Percentiles rank a stretch among this genome's conserved stretches.
These are phyloP conservation scores for Ridgeia piscesae DNA, from an alignment of 1,140 invertebrate genomes.

Conservation along the genomic window DNA sequence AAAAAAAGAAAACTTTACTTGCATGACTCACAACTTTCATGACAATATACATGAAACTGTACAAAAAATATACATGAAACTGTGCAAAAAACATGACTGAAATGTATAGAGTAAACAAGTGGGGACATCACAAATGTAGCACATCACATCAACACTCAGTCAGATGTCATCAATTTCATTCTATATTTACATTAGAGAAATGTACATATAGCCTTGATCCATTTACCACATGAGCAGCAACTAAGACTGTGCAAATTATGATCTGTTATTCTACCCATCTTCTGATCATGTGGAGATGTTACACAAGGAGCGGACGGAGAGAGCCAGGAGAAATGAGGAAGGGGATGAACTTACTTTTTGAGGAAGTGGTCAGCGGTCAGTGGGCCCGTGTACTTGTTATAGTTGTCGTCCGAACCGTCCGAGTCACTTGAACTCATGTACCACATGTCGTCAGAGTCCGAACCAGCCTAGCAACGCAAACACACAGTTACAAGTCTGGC, in stretches of 20 bases:
- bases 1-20: too few relatives aligned
- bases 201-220: background rate
- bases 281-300: too few relatives aligned
- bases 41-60: too few relatives aligned
- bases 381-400: conserved; percentile 8
- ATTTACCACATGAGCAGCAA: background rate
- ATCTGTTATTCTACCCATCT: too few relatives aligned
- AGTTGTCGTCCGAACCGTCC: conserved; percentile 29
- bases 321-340: background rate
- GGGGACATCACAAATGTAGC: background rate
- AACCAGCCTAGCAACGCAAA: background rate
- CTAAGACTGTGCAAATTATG: too few relatives aligned
- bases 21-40: too few relatives aligned
- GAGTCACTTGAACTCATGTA: conserved; percentile 25
- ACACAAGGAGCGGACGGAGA: background rate
- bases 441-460: conserved; percentile 10
- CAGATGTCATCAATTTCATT: too few relatives aligned
- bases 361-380: conserved; percentile 31
- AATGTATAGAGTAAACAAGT: too few relatives aligned
- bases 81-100: too few relatives aligned
- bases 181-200: too few relatives aligned
- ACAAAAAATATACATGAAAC: too few relatives aligned
- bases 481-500: background rate
- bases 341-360: conserved; percentile 25
- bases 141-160: background rate